These are phyloP conservation scores for Melospiza georgiana DNA, from an alignment of 2,113 vertebrate species.

Conservation along the genomic window DNA sequence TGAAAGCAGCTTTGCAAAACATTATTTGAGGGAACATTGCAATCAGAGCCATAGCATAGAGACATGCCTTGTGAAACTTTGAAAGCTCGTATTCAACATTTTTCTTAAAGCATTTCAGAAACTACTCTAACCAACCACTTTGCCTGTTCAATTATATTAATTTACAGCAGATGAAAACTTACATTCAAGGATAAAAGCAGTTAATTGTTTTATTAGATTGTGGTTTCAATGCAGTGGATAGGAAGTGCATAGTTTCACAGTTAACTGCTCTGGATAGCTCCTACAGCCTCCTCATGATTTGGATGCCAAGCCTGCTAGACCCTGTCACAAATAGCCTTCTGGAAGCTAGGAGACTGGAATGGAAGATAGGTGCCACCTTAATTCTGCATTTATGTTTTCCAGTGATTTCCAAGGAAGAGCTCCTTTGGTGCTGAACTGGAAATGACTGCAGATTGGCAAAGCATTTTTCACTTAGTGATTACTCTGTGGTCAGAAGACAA, in stretches of 20 bases:
- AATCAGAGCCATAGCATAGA: background rate
- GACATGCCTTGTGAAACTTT: background rate
- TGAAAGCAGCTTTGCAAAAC: background rate
- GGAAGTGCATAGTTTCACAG: background rate
- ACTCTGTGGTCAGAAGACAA: background rate
- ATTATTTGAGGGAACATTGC: background rate
- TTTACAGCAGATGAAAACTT: background rate
- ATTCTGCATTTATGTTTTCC: background rate
- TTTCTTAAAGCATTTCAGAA: background rate
- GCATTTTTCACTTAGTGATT: background rate
- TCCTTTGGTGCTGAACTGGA: background rate
- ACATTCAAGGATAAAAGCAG: background rate
- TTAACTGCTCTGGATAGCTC: background rate
- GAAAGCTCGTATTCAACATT: background rate
- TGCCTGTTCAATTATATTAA: background rate
- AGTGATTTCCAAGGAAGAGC: background rate
- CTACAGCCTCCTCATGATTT: background rate
- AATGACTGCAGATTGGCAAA: background rate
- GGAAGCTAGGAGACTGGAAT: background rate
- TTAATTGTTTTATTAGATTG: background rate
- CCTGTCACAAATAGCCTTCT: background rate
- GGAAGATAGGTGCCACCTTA: background rate
- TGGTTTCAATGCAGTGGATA: background rate
- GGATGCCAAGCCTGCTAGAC: background rate
- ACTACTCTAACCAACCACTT: background rate